These are phyloP conservation scores for Acanthaster planci DNA, from an alignment of 35 echinoderm and acorn worm species.

Conservation along the genomic window DNA sequence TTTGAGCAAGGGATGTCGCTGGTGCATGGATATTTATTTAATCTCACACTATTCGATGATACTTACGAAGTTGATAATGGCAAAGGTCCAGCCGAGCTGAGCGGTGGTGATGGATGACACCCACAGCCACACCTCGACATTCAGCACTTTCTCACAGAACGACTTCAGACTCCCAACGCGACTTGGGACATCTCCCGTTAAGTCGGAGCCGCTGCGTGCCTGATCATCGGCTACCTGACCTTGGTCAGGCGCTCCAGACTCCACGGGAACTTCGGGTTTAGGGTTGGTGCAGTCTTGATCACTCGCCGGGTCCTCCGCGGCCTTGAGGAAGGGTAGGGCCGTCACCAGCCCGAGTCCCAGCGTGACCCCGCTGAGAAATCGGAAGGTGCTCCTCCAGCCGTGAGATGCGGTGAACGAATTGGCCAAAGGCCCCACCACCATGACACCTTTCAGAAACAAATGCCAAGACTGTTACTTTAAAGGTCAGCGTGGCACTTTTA, in stretches of 20 bases:
- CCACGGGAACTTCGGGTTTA: background rate
- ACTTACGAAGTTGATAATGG: too few species aligned
- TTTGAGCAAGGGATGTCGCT: too few species aligned
- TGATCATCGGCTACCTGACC: background rate
- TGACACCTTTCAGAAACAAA: background rate
- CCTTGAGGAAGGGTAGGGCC: background rate
- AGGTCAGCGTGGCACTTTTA: too few species aligned
- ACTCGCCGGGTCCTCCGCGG: background rate
- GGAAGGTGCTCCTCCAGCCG: background rate
- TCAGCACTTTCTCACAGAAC: background rate
- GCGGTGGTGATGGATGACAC: too few species aligned
- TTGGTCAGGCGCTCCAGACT: background rate
- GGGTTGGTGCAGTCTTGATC: background rate
- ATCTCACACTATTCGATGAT: too few species aligned
- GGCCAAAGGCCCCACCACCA: background rate
- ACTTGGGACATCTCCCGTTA: background rate
- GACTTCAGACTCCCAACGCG: background rate
- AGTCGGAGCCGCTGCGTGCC: background rate
- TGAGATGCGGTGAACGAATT: background rate
- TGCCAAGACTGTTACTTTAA: too few species aligned
- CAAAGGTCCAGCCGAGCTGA: too few species aligned
- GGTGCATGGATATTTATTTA: too few species aligned
- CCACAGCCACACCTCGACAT: too few species aligned
- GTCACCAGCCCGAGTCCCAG: background rate
- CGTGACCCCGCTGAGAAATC: background rate